phyloP scores from a whole-genome alignment of 2,797 vertebrate genomes.

The Xenopus petersii region DNA sequence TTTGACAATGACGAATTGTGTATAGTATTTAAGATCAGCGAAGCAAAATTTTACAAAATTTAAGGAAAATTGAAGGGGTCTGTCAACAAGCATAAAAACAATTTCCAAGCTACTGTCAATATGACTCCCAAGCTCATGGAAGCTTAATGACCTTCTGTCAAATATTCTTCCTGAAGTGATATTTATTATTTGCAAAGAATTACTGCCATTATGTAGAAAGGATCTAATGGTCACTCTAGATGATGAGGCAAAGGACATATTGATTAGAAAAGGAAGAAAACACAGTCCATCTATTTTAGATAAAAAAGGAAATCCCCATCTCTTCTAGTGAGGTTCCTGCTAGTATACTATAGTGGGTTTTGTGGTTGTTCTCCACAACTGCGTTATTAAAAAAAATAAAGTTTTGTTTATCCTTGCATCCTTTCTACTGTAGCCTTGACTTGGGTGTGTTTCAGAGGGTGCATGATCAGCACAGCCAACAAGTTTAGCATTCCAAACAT shows the following conservation, averaged over 20 bases:
- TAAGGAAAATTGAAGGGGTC: not conserved
- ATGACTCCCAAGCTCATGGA: not conserved
- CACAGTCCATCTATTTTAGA: too few species aligned
- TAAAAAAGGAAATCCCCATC: too few species aligned
- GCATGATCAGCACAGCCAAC: too few species aligned
- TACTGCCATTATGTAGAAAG: not conserved
- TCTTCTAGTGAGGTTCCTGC: too few species aligned
- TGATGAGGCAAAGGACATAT: not conserved
- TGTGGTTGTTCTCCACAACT: too few species aligned
- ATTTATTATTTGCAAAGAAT: not conserved
- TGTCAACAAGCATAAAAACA: not conserved
- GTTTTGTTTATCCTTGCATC: too few species aligned
- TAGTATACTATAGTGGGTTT: too few species aligned
- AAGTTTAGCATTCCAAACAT: too few species aligned
- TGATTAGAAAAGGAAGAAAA: not conserved
- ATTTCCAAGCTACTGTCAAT: not conserved
- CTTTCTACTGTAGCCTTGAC: too few species aligned
- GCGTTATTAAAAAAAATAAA: too few species aligned
- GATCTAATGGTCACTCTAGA: not conserved
- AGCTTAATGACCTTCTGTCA: conserved; percentile 3
- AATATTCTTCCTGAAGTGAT: not conserved
- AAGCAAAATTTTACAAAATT: not conserved
- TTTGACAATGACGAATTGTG: not conserved
- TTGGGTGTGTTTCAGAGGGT: too few species aligned
- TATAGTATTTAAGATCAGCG: not conserved